Percentiles rank a stretch among this genome's conserved stretches.
These are phyloP conservation scores for Caenorhabditis sp. DNA, from an alignment of 2,888 invertebrate species.

Conservation along the genomic window DNA sequence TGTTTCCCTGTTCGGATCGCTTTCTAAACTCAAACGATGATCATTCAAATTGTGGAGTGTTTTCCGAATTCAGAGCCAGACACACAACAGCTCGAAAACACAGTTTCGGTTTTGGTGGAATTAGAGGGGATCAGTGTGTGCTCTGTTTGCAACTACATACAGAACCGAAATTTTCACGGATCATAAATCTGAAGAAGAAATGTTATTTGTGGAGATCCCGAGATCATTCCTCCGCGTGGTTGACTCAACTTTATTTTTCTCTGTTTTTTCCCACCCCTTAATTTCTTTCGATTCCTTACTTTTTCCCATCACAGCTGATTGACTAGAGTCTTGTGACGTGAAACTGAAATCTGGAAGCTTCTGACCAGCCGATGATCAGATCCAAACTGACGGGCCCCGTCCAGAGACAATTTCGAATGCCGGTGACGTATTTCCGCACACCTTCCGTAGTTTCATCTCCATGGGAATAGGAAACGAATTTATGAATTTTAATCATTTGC, in stretches of 20 bases:
- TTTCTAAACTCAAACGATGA: neutral
- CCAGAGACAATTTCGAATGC: neutral
- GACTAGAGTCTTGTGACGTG: too few species aligned
- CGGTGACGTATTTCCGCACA: too few species aligned
- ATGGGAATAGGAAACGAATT: conserved; percentile 1
- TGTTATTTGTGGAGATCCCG: conserved; percentile 8
- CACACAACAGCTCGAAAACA: too few species aligned
- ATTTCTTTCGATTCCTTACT: conserved; percentile 11
- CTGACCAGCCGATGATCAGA: neutral
- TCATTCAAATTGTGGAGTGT: too few species aligned
- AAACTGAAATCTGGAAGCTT: too few species aligned
- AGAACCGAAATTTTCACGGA: neutral
- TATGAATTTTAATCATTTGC: neutral
- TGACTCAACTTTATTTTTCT: conserved; percentile 27
- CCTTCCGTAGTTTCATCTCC: neutral
- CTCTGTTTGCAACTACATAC: neutral
- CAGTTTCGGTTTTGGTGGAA: too few species aligned
- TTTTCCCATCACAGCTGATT: neutral
- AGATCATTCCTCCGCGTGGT: neutral
- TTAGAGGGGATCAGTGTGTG: neutral
- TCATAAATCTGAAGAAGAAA: neutral
- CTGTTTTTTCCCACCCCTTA: conserved; percentile 11
- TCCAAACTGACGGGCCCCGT: neutral
- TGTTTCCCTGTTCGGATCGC: too few species aligned
- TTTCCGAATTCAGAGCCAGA: too few species aligned